Evolutionary conservation across 2,888 invertebrate species (phyloP).

Genomic region (Frankliniella fusca): DNA sequence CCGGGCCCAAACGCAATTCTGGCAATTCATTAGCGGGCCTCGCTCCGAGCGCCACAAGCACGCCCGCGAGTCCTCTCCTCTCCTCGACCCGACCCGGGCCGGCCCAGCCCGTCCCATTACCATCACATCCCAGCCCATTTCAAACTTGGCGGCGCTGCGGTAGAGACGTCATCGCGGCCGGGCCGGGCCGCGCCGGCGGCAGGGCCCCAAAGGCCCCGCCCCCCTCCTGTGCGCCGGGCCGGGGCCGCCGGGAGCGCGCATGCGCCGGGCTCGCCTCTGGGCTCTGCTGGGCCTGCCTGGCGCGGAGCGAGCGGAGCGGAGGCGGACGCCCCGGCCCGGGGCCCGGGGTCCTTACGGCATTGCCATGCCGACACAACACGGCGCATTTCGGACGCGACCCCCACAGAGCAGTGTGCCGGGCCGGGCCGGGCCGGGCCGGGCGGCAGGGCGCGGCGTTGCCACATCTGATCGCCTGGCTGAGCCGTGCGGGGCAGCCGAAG

Average conservation of each 20-base stretch:
- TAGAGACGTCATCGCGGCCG: not conserved
- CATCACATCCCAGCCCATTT: not conserved
- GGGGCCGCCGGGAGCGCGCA: not conserved
- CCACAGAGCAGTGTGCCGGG: too few species aligned
- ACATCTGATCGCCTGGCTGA: not conserved
- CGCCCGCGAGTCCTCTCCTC: not conserved
- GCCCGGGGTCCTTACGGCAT: not conserved
- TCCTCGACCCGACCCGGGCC: not conserved
- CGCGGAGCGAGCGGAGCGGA: not conserved
- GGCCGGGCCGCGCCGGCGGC: not conserved
- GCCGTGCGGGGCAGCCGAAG: too few species aligned
- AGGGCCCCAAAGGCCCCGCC: not conserved
- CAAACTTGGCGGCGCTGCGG: not conserved
- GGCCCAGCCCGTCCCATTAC: not conserved
- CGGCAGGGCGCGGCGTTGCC: slow-evolving; percentile 29
- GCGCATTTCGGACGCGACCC: slow-evolving; percentile 15
- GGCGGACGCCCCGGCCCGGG: not conserved
- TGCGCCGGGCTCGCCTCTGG: not conserved
- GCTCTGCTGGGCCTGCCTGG: not conserved
- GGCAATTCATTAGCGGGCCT: not conserved
- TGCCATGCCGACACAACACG: slow-evolving; percentile 31
- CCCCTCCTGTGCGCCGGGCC: not conserved
- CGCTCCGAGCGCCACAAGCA: not conserved
- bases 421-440: slow-evolving; percentile 5
- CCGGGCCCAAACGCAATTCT: too few species aligned